A percentile compares a stretch with the other conserved stretches of the same genome.
Evolutionary conservation across 1,140 invertebrate genomes (phyloP).

Genomic region (Apis laboriosa): DNA sequence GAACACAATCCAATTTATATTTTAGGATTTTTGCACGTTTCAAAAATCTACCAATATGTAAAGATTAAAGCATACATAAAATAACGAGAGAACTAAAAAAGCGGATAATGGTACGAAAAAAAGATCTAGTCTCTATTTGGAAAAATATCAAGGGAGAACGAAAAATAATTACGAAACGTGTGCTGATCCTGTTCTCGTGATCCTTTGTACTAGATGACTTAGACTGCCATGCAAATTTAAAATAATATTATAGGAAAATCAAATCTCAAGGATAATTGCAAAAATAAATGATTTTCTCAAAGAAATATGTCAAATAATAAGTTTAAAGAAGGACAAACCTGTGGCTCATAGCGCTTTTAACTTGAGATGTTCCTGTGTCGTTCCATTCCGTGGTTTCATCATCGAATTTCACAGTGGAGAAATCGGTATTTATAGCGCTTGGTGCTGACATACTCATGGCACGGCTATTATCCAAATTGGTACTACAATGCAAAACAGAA

Average conservation of each 20-base stretch:
- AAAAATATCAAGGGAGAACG: not conserved
- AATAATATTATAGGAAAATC: slow-evolving; percentile 32
- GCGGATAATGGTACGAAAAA: no score
- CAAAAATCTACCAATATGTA: not conserved
- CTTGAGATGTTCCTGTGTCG: slow-evolving; percentile 65
- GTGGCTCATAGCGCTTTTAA: slow-evolving; percentile 77
- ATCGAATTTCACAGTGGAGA: slow-evolving; percentile 86
- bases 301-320: not conserved
- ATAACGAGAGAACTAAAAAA: not conserved
- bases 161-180: slow-evolving; percentile 58
- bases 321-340: slow-evolving; percentile 65
- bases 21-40: no score
- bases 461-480: slow-evolving; percentile 85
- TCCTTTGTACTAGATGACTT: slow-evolving; percentile 51
- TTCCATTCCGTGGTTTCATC: slow-evolving; percentile 78
- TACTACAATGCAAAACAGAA: slow-evolving; percentile 68
- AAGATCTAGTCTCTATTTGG: not conserved
- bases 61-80: not conserved
- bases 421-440: slow-evolving; percentile 91
- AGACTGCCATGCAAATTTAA: slow-evolving; percentile 60
- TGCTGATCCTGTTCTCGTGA: slow-evolving; percentile 43
- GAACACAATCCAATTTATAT: no score
- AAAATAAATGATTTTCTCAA: not conserved
- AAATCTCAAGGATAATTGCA: not conserved
- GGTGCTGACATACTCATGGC: slow-evolving; percentile 91